phyloP scores from a whole-genome alignment of 2,888 invertebrate species.

The Melanostoma scalare region DNA sequence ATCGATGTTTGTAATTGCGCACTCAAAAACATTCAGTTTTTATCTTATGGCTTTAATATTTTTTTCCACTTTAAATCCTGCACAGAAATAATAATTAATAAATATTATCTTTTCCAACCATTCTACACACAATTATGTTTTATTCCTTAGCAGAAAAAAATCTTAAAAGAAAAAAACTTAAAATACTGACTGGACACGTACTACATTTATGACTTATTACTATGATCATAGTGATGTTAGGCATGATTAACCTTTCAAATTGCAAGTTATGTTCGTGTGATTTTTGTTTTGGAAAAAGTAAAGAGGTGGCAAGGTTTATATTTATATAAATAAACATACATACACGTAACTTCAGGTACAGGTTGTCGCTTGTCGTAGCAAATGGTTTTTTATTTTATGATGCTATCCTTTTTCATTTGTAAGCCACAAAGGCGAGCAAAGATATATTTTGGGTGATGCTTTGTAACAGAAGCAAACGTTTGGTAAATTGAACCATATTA shows the following conservation, averaged over 20 bases:
- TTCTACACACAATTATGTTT: too few relatives aligned
- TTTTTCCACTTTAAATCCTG: too few relatives aligned
- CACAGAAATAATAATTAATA: too few relatives aligned
- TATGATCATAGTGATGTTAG: background rate
- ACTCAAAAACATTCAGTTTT: too few relatives aligned
- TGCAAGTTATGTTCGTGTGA: slow-evolving; percentile 3
- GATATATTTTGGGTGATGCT: background rate
- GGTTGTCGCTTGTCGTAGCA: background rate
- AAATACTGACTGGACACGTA: too few relatives aligned
- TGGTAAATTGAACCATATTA: slow-evolving; percentile 25
- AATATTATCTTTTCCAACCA: too few relatives aligned
- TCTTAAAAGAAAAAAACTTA: too few relatives aligned
- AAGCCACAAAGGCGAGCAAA: background rate
- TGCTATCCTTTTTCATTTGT: slow-evolving; percentile 13
- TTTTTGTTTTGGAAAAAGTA: background rate
- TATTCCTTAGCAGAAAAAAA: too few relatives aligned
- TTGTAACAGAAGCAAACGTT: slow-evolving; percentile 18
- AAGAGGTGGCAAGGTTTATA: too few relatives aligned
- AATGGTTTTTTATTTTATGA: slow-evolving; percentile 2
- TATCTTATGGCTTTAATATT: too few relatives aligned
- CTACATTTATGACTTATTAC: too few relatives aligned
- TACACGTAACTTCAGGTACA: background rate
- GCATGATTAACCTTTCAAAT: background rate
- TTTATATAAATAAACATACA: background rate
- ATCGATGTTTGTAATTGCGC: too few relatives aligned